Percentiles rank a stretch among this genome's conserved stretches.
Evolutionary conservation across 2,113 vertebrate genomes (phyloP).

Genomic region (Balaenoptera acutorostrata): DNA sequence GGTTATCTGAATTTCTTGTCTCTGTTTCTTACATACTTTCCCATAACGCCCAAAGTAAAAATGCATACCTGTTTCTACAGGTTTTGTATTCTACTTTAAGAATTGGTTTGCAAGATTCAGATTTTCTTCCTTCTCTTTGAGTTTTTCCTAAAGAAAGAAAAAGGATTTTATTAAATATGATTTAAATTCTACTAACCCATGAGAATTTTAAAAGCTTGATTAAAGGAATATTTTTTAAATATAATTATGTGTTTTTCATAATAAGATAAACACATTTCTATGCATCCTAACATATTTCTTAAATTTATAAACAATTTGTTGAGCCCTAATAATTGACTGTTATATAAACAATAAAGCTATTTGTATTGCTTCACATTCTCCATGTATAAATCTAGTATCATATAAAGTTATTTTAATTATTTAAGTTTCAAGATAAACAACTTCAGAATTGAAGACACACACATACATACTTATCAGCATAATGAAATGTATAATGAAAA

Average conservation of each 20-base stretch:
- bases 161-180: slow-evolving; percentile 50
- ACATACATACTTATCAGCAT: background rate
- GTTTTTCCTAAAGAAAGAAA: slow-evolving; percentile 88
- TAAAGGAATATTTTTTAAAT: background rate
- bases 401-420: slow-evolving; percentile 16
- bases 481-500: slow-evolving; percentile 12
- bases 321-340: background rate
- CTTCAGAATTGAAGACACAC: background rate
- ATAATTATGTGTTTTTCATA: background rate
- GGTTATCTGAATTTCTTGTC: background rate
- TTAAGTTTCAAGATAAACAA: background rate
- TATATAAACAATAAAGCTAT: background rate
- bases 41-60: background rate
- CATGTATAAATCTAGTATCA: background rate
- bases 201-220: background rate
- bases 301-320: background rate
- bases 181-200: slow-evolving; percentile 36
- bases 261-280: background rate
- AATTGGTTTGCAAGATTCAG: slow-evolving; percentile 97
- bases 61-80: slow-evolving; percentile 90
- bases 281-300: background rate
- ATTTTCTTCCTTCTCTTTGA: slow-evolving; percentile 93
- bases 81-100: slow-evolving; percentile 99
- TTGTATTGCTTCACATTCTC: background rate
- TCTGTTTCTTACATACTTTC: background rate